Base-by-base conservation (phyloP, 1,140 invertebrate genomes). In the Galleria mellonella region DNA sequence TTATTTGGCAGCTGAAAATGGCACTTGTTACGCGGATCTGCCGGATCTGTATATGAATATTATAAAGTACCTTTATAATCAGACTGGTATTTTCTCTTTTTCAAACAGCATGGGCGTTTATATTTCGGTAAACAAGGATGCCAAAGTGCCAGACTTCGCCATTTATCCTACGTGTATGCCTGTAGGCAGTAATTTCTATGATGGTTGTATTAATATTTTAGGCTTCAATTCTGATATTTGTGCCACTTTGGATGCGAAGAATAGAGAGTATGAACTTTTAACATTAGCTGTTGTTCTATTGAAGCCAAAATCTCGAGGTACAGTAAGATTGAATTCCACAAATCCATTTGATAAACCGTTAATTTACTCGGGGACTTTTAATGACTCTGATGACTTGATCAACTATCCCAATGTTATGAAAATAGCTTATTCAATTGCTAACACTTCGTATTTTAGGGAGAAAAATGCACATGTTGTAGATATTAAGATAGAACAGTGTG, bases 361-460 rank as follows among this genome's bases (percentile, higher is more conserved):
- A n/a, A 93, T 96, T 27, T 87, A 91, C 56, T 88, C 94, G 0
- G 92, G 92, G 32, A 93, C 93, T 39, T 88, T 93, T 7, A 73
- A 64, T 0, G 66, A 89, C 28, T 36, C 63, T 0, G 62, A 84
- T 0, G 90, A 92, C 37, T 51, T 89, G 1, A 66, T 86, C 4
- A 62, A 53, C 4, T 75, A 62, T 27, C 73, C 72, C 3, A 42
- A 55, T 6, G 63, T 68, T 4, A 58, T 81, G 15, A 35, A 55
- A 8, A 33, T 43, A 0, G 72, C 64, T 12, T 46, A 55, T 44
- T 53, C 62, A 0, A 9, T 83, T n/a, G 58, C 50, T 0, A 52
- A 70, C 9, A 73, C 74, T 0, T 46, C 56, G 0, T 72, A 81
- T 31, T 79, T 83, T 23, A 61, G 51, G 6, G 28, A 32, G 0